These are phyloP conservation scores for Cyprinodon variegatus DNA, from an alignment of 2,113 vertebrate genomes.

Conservation along the genomic window DNA sequence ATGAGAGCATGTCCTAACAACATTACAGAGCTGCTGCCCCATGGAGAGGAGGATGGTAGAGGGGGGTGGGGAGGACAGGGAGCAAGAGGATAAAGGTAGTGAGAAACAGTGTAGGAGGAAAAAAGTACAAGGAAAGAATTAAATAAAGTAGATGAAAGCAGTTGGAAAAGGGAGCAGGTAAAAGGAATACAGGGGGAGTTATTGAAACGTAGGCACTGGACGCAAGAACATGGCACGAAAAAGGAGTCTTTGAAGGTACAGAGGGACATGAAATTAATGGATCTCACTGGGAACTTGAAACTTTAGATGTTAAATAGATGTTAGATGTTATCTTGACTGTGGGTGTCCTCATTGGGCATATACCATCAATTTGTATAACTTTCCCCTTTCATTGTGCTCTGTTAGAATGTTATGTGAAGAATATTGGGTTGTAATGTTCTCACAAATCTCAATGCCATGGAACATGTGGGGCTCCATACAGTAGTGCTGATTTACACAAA, in stretches of 20 bases:
- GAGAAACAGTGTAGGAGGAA: not conserved
- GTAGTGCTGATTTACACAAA: not conserved
- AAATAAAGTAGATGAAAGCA: not conserved
- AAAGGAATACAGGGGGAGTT: not conserved
- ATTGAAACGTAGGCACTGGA: not conserved
- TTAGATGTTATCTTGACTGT: not conserved
- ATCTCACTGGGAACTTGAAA: not conserved
- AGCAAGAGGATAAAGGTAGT: constrained; percentile 1
- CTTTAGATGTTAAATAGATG: not conserved
- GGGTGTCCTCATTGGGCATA: not conserved
- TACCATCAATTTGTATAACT: not conserved
- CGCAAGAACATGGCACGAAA: not conserved
- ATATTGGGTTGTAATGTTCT: not conserved
- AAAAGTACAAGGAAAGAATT: not conserved
- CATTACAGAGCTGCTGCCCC: constrained; percentile 62
- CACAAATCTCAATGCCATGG: not conserved
- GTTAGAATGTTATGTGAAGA: not conserved
- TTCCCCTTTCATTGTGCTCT: not conserved
- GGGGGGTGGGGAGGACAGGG: not conserved
- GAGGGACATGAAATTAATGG: not conserved
- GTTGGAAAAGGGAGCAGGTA: not conserved
- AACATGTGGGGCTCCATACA: not conserved
- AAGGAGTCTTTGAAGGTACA: not conserved
- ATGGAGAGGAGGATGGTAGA: constrained; percentile 26
- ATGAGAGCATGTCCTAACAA: constrained; percentile 75